Evolutionary conservation across 2,797 vertebrate species (phyloP), one percentile per base, ranked within the genome.

Genomic region (Muscicapa comitata): DNA sequence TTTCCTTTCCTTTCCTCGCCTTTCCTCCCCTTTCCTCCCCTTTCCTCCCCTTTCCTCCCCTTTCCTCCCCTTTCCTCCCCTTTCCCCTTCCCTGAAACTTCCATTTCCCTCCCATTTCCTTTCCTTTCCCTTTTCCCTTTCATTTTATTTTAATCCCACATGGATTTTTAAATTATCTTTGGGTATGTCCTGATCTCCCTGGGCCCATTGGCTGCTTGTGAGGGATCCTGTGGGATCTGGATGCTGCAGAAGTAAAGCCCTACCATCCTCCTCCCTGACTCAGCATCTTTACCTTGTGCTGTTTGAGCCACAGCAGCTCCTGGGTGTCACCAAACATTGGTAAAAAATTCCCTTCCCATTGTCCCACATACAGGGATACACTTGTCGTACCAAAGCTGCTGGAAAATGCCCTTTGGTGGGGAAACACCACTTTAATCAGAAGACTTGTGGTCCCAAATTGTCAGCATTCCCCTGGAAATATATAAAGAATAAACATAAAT

Each of bases 321-420:
- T 3, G 6, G 17, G 4, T 17, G 50, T 19, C 80, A 65, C 63
- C 51, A 66, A 70, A 79, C 2, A 1, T 2, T 2, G 13, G 21
- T 21, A 17, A 63, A 10, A 42, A 94, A 58, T 54, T 48, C 51
- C 47, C 13, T 54, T 74, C 21, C 5, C 23, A 5, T 7, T 29
- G 38, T 47, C n/a, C 35, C 59, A 15, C 4, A 1, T 2, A 9
- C 16, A 33, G 0, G 9, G 21, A 6, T 6, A 25, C 13, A 26
- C 0, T 0, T 11, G 26, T 61, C 17, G 38, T 65, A 38, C 76
- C 51, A 61, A 57, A 71, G 29, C 42, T 20, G 8, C 57, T 82
- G n/a, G 68, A 40, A 82, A 87, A 38, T 38, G 24, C 48, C 59
- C 25, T 80, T 77, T 0, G 4, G 17, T 63, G 76, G 20, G 13